A percentile compares a stretch with the other conserved stretches of the same genome.
Conservation (phyloP, 2,113 vertebrate species). For the Dicaeum eximium region DNA sequence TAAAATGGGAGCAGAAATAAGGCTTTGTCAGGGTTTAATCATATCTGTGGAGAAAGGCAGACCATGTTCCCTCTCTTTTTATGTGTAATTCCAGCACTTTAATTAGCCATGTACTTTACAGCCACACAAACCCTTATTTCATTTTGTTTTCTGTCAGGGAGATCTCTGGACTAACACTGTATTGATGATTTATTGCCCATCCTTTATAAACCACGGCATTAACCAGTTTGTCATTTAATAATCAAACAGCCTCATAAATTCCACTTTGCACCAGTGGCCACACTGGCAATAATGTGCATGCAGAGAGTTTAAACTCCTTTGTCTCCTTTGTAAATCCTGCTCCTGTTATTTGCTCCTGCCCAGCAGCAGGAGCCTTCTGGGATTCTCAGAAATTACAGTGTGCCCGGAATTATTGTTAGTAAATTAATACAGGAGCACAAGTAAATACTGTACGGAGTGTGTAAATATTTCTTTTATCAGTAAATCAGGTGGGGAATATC, state of each 20-base stretch:
- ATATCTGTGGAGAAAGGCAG: background rate
- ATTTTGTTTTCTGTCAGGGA: background rate
- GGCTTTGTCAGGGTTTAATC: background rate
- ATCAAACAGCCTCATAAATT: background rate
- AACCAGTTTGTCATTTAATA: background rate
- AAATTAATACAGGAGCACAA: constrained; percentile 17
- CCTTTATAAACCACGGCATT: background rate
- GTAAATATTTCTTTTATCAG: background rate
- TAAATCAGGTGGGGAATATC: background rate
- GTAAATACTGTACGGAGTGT: background rate
- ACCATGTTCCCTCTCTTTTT: background rate
- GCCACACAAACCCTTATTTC: background rate
- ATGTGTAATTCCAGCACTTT: background rate
- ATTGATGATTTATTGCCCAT: background rate
- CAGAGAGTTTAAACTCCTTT: background rate
- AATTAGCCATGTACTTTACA: background rate
- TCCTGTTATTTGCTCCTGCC: constrained; percentile 1
- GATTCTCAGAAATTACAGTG: background rate
- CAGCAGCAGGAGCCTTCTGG: background rate
- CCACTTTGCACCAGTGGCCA: background rate
- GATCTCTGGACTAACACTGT: background rate
- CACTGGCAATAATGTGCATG: background rate
- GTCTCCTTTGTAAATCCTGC: background rate
- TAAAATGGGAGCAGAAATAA: background rate
- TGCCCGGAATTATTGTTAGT: constrained; percentile 10